phyloP scores from a whole-genome alignment of 2,888 invertebrate genomes.

The Dusona sp. region DNA sequence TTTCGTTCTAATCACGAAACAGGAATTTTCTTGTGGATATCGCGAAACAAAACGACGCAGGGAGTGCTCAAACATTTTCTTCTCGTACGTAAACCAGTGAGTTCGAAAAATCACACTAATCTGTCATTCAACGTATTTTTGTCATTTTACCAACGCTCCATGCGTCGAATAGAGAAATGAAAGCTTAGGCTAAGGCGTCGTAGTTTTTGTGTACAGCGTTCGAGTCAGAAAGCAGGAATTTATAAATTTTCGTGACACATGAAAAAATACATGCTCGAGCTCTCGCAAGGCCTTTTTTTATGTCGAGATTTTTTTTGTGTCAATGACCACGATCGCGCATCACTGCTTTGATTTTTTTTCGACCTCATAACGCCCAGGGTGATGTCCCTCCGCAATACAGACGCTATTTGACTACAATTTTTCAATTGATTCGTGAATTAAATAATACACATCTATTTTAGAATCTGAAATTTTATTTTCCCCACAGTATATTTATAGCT shows the following conservation, averaged over 20 bases:
- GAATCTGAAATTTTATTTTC: background rate
- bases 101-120: conserved; percentile 1
- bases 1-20: conserved; percentile 20
- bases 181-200: background rate
- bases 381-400: background rate
- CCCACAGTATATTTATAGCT: background rate
- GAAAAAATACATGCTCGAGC: background rate
- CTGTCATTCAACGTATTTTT: conserved; percentile 2
- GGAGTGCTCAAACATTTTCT: conserved; percentile 11
- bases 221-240: background rate
- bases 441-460: background rate
- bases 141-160: background rate
- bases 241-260: background rate
- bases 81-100: conserved; percentile 1
- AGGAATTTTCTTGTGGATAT: conserved; percentile 8
- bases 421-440: background rate
- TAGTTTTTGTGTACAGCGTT: background rate
- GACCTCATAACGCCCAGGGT: background rate
- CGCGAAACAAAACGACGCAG: conserved; percentile 23
- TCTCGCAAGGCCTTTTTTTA: background rate
- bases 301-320: background rate
- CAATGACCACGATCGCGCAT: background rate
- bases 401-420: background rate
- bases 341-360: background rate
- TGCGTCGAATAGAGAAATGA: background rate